phyloP scores from a whole-genome alignment of 1,140 invertebrate species.

The Diplogasteroides magnus region DNA sequence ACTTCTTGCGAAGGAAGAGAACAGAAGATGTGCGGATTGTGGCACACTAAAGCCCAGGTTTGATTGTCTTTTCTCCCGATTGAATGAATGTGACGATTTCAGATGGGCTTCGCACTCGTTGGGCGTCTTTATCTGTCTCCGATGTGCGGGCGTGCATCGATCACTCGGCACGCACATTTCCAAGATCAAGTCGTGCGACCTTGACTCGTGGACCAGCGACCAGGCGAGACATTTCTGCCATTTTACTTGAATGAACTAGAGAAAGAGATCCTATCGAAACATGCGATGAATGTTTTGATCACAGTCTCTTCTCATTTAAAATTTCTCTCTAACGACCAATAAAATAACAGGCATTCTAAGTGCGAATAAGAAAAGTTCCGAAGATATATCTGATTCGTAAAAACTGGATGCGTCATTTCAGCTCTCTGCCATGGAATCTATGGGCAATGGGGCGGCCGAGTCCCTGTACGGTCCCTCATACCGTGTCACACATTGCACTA shows the following conservation, averaged over 20 bases:
- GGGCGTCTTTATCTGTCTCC: not conserved
- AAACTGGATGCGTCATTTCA: not conserved
- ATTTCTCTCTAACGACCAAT: not conserved
- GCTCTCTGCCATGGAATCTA: not conserved
- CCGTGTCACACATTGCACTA: not conserved
- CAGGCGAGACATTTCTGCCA: too few species aligned
- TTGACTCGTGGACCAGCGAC: not conserved
- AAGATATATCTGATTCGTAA: not conserved
- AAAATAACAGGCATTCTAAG: not conserved
- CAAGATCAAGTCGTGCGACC: not conserved
- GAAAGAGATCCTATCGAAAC: too few species aligned
- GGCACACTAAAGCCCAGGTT: not conserved
- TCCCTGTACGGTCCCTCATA: not conserved
- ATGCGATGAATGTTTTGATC: too few species aligned
- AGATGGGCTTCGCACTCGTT: not conserved
- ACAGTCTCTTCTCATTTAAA: not conserved
- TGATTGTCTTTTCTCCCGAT: not conserved
- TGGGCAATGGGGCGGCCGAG: not conserved
- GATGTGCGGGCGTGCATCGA: not conserved
- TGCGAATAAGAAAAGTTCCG: not conserved
- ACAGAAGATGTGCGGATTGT: not conserved
- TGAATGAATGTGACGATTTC: too few species aligned
- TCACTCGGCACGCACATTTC: not conserved
- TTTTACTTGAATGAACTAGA: too few species aligned
- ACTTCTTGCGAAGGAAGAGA: not conserved